Percentiles rank a stretch among this genome's conserved stretches.
Conservation (phyloP, 2,797 vertebrate species). For the Periophthalmus magnuspinnatus region DNA sequence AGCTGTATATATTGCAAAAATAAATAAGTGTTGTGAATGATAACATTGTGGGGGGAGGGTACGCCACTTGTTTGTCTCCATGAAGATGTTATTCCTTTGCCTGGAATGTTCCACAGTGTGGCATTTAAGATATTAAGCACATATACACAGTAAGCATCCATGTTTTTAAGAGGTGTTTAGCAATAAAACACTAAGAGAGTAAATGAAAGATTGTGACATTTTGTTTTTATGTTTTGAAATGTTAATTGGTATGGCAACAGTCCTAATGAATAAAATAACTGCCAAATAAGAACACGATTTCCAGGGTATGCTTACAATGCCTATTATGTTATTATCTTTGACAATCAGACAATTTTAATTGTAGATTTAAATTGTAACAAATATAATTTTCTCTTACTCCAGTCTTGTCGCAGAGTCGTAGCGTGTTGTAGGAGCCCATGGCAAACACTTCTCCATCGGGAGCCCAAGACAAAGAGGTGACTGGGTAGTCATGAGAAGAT, state of each 20-base stretch:
- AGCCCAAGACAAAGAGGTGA: constrained; percentile 92
- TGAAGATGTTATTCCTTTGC: background rate
- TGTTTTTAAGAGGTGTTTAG: too few species aligned
- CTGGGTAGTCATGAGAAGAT: constrained; percentile 84
- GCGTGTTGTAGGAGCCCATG: constrained; percentile 92
- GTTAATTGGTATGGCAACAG: too few species aligned
- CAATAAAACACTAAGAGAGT: too few species aligned
- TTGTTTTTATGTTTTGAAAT: too few species aligned
- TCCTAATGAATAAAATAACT: background rate
- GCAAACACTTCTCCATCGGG: constrained; percentile 92
- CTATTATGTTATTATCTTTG: background rate
- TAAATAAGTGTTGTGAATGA: too few species aligned
- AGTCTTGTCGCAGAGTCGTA: constrained; percentile 94
- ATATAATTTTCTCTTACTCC: constrained; percentile 82
- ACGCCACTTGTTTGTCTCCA: background rate
- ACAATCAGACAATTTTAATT: background rate
- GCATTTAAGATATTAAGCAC: background rate
- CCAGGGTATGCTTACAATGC: background rate
- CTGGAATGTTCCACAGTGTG: background rate
- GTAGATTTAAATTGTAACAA: background rate
- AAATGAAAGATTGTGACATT: too few species aligned
- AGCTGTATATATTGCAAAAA: too few species aligned
- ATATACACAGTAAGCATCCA: too few species aligned
- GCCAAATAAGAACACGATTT: too few species aligned
- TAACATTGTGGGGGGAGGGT: background rate